Percentiles rank a stretch among this genome's conserved stretches.
phyloP scores from a whole-genome alignment of 2,888 invertebrate species.

The Drosophila pseudotalamancana region DNA sequence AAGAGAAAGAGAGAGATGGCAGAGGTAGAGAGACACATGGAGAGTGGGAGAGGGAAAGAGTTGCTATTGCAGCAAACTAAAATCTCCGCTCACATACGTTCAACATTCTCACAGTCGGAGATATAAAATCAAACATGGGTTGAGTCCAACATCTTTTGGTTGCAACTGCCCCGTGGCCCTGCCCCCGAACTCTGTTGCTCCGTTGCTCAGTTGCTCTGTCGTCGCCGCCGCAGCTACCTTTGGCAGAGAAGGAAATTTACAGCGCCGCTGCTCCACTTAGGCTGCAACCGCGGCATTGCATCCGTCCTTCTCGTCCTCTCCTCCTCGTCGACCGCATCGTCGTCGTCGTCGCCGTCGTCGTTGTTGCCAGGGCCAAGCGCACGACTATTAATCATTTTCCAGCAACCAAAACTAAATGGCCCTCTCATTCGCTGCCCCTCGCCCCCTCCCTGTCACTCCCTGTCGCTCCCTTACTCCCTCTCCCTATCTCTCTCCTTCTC shows the following conservation, averaged over 20 bases:
- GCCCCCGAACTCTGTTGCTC: slow-evolving; percentile 3
- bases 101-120: slow-evolving; percentile 62
- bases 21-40: not conserved
- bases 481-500: not conserved
- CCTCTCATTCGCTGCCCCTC: slow-evolving; percentile 52
- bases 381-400: slow-evolving; percentile 78
- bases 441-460: not conserved
- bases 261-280: slow-evolving; percentile 70
- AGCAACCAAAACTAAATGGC: slow-evolving; percentile 75
- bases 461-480: slow-evolving; percentile 9
- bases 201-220: too few relatives aligned
- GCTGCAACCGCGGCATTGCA: slow-evolving; percentile 51
- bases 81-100: slow-evolving; percentile 49
- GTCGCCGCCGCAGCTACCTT: slow-evolving; percentile 29
- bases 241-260: slow-evolving; percentile 65
- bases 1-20: slow-evolving; percentile 6
- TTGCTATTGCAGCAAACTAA: slow-evolving; percentile 25
- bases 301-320: slow-evolving; percentile 33
- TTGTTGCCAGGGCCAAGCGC: slow-evolving; percentile 54
- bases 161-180: slow-evolving; percentile 20
- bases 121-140: slow-evolving; percentile 50
- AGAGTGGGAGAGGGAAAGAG: slow-evolving; percentile 3
- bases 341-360: slow-evolving; percentile 10
- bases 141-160: slow-evolving; percentile 29
- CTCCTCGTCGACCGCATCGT: slow-evolving; percentile 13